Base-by-base conservation (phyloP, 2,888 invertebrate species). In the Gisinianus flammeolus region DNA sequence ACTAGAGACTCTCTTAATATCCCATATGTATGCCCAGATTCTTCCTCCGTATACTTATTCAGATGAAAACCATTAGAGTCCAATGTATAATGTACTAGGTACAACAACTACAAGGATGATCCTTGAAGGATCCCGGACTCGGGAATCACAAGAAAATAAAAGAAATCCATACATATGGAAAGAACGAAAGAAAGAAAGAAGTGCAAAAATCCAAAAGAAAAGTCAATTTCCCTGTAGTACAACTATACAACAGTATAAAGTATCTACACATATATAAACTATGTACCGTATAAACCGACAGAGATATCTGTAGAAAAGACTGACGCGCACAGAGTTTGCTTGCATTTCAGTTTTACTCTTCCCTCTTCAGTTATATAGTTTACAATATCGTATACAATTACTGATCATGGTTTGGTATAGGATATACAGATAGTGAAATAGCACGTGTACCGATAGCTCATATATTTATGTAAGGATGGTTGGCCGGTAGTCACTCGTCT, bases 51-150 rank as follows among this genome's bases (percentile, higher is more conserved):
- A 16, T 19, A 44, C 19, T 19, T 44, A 44, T 44, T 44, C 4
- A 62, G 62, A 62, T 62, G 28, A 62, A 62, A 62, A 26, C 62
- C 62, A 62, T 62, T 62, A 26, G 62, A 26, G 26, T 3, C 16
- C 28, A 62, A 62, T 26, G 26, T 26, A 26, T 62, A 62, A 62
- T 62, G 28, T 62, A 26, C 62, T 62, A 24, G 12, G 3, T 12
- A 35, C 35, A 12, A 44, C 12, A 4, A 44, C 44, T 44, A 44
- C 44, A 44, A 44, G 19, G 2, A 16, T 16, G 44, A 44, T 6
- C 2, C 2, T 19, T 44, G 8, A 12, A 35, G 6, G 12, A 10
- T 62, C 24, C 16, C 26, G 10, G 24, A 62, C 5, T 0, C 24
- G 10, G 28, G 28, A 62, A 12, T 26, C 62, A 62, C 26, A 62